Evolutionary conservation across 2,113 vertebrate species (phyloP), one percentile per base, ranked within the genome.

Genomic region (Bambusicola thoracicus): DNA sequence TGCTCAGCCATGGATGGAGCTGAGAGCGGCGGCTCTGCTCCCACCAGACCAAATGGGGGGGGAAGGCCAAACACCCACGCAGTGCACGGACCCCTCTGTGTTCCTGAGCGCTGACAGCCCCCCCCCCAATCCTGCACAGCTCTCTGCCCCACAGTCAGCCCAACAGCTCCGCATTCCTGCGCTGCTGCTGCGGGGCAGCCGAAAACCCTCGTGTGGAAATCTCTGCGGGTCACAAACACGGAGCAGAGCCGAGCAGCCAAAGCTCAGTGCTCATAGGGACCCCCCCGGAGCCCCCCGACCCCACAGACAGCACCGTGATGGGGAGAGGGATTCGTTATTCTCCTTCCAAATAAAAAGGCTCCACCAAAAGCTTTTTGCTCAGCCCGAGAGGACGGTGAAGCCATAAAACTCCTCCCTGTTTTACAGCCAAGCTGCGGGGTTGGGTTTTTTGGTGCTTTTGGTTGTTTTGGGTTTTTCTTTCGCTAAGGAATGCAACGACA

Each of bases 151-250:
- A 86, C 77, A 92, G 69, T 81, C 70, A 85, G 81, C 59, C 85
- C 87, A 94, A 83, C 91, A 74, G 94, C 87, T 96, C 85, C 79
- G 24, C 93, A 87, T 95, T 96, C 93, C 95, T 91, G 38, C 81
- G 3, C 87, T 48, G 53, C 90, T 43, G 2, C 86, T 51, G 27
- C 1, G 1, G 46, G 58, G 76, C 49, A 0, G 65, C 90, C 3
- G 5, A 10, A 43, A 51, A 93, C 7, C 84, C 55, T 70, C 7
- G 1, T 25, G 6, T 65, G 81, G 65, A 63, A 83, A 62, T 13
- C 43, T 13, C 41, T 87, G 30, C 34, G 3, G 70, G 65, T 75
- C 65, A 17, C 89, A 87, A 61, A 75, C 46, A 22, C 0, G 13
- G 53, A 10, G 83, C 72, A 53, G 53, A 43, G 40, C 0, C 3